phyloP scores from a whole-genome alignment of 1,140 invertebrate species.

The Scaptomyza pallida region DNA sequence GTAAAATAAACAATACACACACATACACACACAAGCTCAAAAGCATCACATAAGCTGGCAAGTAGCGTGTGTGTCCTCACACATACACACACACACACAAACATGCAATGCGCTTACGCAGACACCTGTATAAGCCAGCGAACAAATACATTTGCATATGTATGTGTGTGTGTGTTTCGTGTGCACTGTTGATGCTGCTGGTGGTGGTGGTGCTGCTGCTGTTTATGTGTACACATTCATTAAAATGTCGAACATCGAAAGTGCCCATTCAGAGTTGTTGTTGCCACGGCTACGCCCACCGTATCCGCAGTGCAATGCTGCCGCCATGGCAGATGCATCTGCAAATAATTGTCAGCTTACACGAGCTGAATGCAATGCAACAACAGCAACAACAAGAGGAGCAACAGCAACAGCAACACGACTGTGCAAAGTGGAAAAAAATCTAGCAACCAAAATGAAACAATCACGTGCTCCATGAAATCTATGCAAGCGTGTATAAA shows the following conservation, averaged over 20 bases:
- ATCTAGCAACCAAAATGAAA: slow-evolving; percentile 76
- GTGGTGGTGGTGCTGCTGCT: slow-evolving; percentile 35
- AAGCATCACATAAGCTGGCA: slow-evolving; percentile 24
- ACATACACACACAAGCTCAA: slow-evolving; percentile 28
- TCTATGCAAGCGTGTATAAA: slow-evolving; percentile 79
- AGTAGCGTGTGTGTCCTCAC: slow-evolving; percentile 20
- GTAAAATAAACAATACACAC: slow-evolving; percentile 44
- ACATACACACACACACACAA: slow-evolving; percentile 8
- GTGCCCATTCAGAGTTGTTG: slow-evolving; percentile 79
- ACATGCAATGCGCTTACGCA: slow-evolving; percentile 20
- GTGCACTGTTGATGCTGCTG: slow-evolving; percentile 13
- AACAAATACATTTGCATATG: slow-evolving; percentile 18
- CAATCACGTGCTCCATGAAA: slow-evolving; percentile 80
- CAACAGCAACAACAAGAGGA: slow-evolving; percentile 37
- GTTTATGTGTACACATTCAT: slow-evolving; percentile 82
- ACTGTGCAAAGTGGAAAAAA: slow-evolving; percentile 31
- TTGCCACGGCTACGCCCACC: slow-evolving; percentile 63
- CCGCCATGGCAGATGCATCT: slow-evolving; percentile 60
- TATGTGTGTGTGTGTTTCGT: slow-evolving; percentile 13
- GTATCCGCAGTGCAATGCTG: slow-evolving; percentile 22
- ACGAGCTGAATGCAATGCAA: slow-evolving; percentile 68
- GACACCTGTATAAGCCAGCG: slow-evolving; percentile 15
- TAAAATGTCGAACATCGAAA: slow-evolving; percentile 82
- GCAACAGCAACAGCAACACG: background rate
- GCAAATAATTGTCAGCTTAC: slow-evolving; percentile 82